These are phyloP conservation scores for Spicauda simplicius DNA, from an alignment of 2,888 invertebrate species.

Conservation along the genomic window DNA sequence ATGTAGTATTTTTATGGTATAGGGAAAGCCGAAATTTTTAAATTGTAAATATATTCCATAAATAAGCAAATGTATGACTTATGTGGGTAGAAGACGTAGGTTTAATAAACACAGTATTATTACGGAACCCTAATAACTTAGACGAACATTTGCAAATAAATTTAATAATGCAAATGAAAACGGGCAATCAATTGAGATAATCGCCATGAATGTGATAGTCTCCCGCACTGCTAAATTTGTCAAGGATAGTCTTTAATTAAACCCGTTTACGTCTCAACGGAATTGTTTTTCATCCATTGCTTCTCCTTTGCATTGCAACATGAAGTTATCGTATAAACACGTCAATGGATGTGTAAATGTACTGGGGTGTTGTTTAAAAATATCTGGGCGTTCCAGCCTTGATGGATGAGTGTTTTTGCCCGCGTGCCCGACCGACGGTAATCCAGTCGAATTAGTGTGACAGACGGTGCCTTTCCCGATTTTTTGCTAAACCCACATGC, in stretches of 20 bases:
- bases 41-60: too few relatives aligned
- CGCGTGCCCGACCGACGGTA: conserved; percentile 63
- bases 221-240: conserved; percentile 53
- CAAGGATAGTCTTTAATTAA: conserved; percentile 45
- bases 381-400: conserved; percentile 53
- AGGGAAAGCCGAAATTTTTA: too few relatives aligned
- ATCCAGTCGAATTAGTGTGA: conserved; percentile 78
- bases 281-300: conserved; percentile 38
- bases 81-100: too few relatives aligned
- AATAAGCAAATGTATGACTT: too few relatives aligned
- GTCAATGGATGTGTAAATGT: conserved; percentile 12
- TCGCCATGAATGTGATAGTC: conserved; percentile 9
- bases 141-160: not conserved
- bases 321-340: not conserved
- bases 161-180: conserved; percentile 54
- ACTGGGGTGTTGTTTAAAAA: conserved; percentile 52
- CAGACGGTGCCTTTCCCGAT: conserved; percentile 75
- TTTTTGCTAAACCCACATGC: conserved; percentile 80
- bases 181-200: conserved; percentile 49
- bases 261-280: conserved; percentile 2
- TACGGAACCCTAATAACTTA: too few relatives aligned
- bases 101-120: too few relatives aligned
- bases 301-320: not conserved
- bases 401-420: conserved; percentile 80
- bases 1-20: too few relatives aligned